Percentiles rank a stretch among this genome's conserved stretches.
Evolutionary conservation across 2,113 vertebrate species (phyloP).

Genomic region (Cyprichromis sp.): DNA sequence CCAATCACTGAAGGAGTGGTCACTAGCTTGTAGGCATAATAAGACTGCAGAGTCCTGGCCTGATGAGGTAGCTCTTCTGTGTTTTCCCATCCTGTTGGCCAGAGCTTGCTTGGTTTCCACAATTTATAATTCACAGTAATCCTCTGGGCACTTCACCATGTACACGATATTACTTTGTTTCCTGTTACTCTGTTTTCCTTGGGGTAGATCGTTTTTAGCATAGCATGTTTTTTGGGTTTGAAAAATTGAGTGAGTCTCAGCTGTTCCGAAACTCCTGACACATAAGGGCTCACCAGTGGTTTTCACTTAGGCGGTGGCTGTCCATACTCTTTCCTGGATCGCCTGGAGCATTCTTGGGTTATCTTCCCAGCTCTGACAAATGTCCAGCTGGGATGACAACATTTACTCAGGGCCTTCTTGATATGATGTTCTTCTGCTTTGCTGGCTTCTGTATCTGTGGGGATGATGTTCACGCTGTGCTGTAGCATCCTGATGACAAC

Average conservation of each 20-base stretch:
- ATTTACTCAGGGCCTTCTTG: not conserved
- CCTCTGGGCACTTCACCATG: not conserved
- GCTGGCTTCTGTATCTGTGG: not conserved
- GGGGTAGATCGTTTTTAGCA: not conserved
- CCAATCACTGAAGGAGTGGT: not conserved
- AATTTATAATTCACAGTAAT: not conserved
- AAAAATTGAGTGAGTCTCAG: not conserved
- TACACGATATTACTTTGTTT: not conserved
- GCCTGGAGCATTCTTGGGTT: not conserved
- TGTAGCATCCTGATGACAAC: not conserved
- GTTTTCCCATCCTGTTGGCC: not conserved
- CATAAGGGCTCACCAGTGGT: not conserved
- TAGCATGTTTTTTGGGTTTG: not conserved
- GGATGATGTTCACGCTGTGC: not conserved
- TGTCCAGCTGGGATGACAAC: not conserved
- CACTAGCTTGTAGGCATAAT: not conserved
- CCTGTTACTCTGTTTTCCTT: not conserved
- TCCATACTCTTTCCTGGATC: not conserved
- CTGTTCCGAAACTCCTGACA: not conserved
- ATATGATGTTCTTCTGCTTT: not conserved
- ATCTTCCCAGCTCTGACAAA: not conserved
- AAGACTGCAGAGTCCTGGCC: not conserved
- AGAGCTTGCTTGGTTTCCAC: not conserved
- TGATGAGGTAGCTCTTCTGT: not conserved
- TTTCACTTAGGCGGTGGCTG: not conserved